These are phyloP conservation scores for Nycteola revayana DNA, from an alignment of 2,888 invertebrate species.

Conservation along the genomic window DNA sequence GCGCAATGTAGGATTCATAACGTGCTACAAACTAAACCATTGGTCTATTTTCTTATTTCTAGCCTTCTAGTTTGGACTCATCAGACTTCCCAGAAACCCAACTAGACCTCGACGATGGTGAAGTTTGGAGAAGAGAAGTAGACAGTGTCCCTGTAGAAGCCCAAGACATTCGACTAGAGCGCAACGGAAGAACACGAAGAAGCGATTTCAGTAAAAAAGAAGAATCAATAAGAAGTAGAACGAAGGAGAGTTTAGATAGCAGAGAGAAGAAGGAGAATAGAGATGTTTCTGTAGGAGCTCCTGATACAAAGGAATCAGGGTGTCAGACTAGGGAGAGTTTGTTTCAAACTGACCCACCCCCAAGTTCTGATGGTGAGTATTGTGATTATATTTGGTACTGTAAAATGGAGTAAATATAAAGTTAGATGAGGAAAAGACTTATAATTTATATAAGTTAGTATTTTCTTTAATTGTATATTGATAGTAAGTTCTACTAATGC, in stretches of 20 bases:
- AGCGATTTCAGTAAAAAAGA: constrained; percentile 64
- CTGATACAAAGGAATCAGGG: constrained; percentile 72
- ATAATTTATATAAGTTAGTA: too few species aligned
- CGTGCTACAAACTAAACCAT: too few species aligned
- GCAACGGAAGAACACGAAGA: constrained; percentile 59
- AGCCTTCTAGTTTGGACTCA: constrained; percentile 72
- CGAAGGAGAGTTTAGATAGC: constrained; percentile 43
- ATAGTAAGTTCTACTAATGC: too few species aligned
- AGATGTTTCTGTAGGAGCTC: constrained; percentile 70
- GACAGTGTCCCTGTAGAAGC: constrained; percentile 48
- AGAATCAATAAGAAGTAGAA: constrained; percentile 56
- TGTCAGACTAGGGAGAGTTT: constrained; percentile 93
- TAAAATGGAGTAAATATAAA: too few species aligned
- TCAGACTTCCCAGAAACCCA: constrained; percentile 70
- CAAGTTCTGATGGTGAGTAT: constrained; percentile 65
- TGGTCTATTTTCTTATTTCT: too few species aligned
- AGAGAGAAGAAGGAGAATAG: constrained; percentile 59
- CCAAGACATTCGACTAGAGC: constrained; percentile 58
- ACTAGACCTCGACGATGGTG: constrained; percentile 57
- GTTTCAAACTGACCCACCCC: constrained; percentile 75
- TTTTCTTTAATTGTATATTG: too few species aligned
- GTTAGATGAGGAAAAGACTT: too few species aligned
- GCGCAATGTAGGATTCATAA: too few species aligned
- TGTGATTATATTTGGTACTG: too few species aligned
- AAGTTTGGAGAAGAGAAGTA: constrained; percentile 60